Percentiles rank a stretch among this genome's conserved stretches.
Evolutionary conservation across 2,888 invertebrate genomes (phyloP).

Genomic region (Drosophila maculinotata): DNA sequence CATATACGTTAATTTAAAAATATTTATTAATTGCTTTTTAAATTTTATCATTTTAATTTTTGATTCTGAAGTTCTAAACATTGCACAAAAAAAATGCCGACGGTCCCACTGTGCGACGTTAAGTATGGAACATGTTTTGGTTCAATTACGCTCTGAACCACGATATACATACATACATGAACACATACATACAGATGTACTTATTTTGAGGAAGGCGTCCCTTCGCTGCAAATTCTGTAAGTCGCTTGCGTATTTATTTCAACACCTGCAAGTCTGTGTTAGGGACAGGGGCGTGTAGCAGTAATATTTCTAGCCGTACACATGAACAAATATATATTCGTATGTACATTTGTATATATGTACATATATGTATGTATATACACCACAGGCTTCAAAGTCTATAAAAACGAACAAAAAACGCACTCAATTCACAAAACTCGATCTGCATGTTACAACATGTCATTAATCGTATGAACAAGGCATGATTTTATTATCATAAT

Average conservation of each 20-base stretch:
- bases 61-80: too few relatives aligned
- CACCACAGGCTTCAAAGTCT: conserved; percentile 5
- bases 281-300: background rate
- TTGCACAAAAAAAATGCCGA: background rate
- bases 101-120: conserved; percentile 2
- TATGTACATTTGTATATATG: conserved; percentile 15
- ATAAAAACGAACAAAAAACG: background rate
- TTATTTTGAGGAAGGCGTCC: conserved; percentile 1
- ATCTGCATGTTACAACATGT: background rate
- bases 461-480: background rate
- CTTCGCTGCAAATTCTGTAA: background rate
- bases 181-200: conserved; percentile 2
- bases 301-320: conserved; percentile 1
- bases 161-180: conserved; percentile 25
- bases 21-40: too few relatives aligned
- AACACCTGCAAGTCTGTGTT: background rate
- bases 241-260: background rate
- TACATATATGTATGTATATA: conserved; percentile 14
- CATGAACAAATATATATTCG: conserved; percentile 3
- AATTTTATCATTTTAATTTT: too few relatives aligned
- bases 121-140: conserved; percentile 13
- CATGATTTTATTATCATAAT: background rate
- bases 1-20: too few relatives aligned
- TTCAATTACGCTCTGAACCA: conserved; percentile 17
- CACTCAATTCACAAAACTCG: background rate